Conservation (phyloP, 2,797 vertebrate species). For the Lindbergichthys nudifrons region DNA sequence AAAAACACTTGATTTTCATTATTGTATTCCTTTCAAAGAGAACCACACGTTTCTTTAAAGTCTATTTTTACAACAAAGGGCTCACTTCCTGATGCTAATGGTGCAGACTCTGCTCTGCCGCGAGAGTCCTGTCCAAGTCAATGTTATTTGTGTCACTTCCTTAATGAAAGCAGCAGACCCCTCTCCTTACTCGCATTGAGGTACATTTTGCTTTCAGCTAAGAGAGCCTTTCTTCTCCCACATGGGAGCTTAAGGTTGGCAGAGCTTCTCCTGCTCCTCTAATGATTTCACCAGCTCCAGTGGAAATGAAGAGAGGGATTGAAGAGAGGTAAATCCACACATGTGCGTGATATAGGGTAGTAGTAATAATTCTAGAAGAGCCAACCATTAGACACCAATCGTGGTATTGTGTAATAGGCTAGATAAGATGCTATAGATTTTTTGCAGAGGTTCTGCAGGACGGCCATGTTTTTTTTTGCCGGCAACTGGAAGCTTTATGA, state of each 20-base stretch:
- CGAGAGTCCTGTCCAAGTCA: slow-evolving; percentile 47
- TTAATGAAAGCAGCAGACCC: slow-evolving; percentile 84
- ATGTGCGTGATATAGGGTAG: slow-evolving; percentile 57
- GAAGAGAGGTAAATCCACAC: slow-evolving; percentile 68
- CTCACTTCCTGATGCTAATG: slow-evolving; percentile 66
- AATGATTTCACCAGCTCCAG: slow-evolving; percentile 82
- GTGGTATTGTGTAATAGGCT: background rate
- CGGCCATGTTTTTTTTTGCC: too few relatives aligned
- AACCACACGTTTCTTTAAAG: slow-evolving; percentile 40
- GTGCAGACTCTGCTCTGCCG: slow-evolving; percentile 60
- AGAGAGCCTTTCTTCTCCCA: slow-evolving; percentile 77
- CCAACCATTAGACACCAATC: slow-evolving; percentile 4
- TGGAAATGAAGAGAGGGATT: slow-evolving; percentile 56
- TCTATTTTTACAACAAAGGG: slow-evolving; percentile 67
- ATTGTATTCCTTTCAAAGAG: slow-evolving; percentile 46
- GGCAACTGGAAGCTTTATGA: too few relatives aligned
- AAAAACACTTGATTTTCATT: slow-evolving; percentile 55
- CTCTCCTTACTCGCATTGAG: slow-evolving; percentile 64
- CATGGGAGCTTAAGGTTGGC: slow-evolving; percentile 78
- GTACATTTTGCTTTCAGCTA: slow-evolving; percentile 70
- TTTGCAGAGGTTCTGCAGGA: too few relatives aligned
- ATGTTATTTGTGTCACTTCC: slow-evolving; percentile 75
- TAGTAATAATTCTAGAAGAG: slow-evolving; percentile 26
- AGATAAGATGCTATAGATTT: background rate
- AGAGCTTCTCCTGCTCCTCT: slow-evolving; percentile 73